These are phyloP conservation scores for Epirrhoe tristata DNA, from an alignment of 2,888 invertebrate species.

Conservation along the genomic window DNA sequence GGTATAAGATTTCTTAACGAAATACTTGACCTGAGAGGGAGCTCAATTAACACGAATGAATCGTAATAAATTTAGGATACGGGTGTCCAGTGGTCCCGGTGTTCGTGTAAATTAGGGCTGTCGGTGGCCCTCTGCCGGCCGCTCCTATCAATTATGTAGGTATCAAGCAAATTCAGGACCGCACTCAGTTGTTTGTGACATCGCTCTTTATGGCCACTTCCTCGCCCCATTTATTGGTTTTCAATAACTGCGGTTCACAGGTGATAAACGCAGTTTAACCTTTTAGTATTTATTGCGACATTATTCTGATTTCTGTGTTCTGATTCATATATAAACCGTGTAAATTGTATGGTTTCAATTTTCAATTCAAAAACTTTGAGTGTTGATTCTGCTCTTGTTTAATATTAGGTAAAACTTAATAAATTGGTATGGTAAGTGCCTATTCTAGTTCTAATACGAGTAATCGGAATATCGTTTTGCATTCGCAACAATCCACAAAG, in stretches of 20 bases:
- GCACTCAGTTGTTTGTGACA: constrained; percentile 61
- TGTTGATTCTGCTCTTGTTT: background rate
- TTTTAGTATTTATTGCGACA: constrained; percentile 15
- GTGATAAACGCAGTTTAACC: constrained; percentile 30
- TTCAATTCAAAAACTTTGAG: background rate
- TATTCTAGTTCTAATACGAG: too few species aligned
- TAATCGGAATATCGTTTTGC: too few species aligned
- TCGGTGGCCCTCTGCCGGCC: constrained; percentile 53
- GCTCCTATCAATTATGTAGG: constrained; percentile 71
- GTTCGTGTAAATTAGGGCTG: constrained; percentile 68
- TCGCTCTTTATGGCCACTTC: constrained; percentile 55
- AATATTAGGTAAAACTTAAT: too few species aligned
- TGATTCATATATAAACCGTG: constrained; percentile 6
- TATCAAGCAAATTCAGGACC: constrained; percentile 60
- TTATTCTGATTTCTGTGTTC: too few species aligned
- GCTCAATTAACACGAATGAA: constrained; percentile 62
- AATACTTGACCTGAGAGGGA: constrained; percentile 52
- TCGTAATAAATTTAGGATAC: constrained; percentile 68
- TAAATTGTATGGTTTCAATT: constrained; percentile 10
- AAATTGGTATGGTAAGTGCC: too few species aligned
- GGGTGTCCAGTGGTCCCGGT: constrained; percentile 54
- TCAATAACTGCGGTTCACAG: constrained; percentile 29
- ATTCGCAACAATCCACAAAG: background rate
- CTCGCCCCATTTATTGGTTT: constrained; percentile 45
- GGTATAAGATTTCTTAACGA: constrained; percentile 28